Evolutionary conservation across 1,140 invertebrate species (phyloP).

Genomic region (Brachionus rubens): DNA sequence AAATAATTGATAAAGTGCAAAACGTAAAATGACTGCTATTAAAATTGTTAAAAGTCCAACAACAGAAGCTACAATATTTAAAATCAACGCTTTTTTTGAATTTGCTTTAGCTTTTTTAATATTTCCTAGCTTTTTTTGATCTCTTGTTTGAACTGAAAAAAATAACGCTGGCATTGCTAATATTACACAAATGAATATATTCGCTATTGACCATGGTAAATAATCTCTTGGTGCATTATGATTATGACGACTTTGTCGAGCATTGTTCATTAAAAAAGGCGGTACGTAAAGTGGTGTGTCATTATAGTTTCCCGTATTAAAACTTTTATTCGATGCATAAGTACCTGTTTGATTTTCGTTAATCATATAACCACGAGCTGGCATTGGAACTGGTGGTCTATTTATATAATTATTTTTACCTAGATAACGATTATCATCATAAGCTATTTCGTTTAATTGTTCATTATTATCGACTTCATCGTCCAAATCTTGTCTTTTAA

Average conservation of each 20-base stretch:
- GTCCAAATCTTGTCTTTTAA: conserved; percentile 14
- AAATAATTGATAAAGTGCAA: conserved; percentile 42
- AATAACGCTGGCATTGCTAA: conserved; percentile 40
- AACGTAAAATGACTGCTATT: conserved; percentile 27
- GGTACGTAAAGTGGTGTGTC: conserved; percentile 40
- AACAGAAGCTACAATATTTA: conserved; percentile 36
- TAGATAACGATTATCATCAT: conserved; percentile 16
- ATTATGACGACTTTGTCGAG: not conserved
- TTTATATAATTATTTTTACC: not conserved
- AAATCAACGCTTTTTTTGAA: conserved; percentile 15
- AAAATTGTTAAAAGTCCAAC: conserved; percentile 36
- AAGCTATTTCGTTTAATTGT: conserved; percentile 10
- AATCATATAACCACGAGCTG: not conserved
- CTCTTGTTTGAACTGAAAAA: conserved; percentile 44
- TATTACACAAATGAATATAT: conserved; percentile 44
- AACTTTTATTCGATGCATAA: conserved; percentile 16
- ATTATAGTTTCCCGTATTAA: not conserved
- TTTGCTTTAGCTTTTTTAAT: conserved; percentile 34
- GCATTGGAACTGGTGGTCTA: not conserved
- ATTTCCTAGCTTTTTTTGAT: conserved; percentile 33
- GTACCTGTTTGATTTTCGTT: conserved; percentile 2
- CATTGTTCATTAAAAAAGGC: conserved; percentile 38
- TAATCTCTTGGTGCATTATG: conserved; percentile 33
- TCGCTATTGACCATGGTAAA: conserved; percentile 43
- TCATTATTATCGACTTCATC: conserved; percentile 14